Base-by-base conservation (phyloP, 1,140 invertebrate species). In the Coptotermes formosanus region DNA sequence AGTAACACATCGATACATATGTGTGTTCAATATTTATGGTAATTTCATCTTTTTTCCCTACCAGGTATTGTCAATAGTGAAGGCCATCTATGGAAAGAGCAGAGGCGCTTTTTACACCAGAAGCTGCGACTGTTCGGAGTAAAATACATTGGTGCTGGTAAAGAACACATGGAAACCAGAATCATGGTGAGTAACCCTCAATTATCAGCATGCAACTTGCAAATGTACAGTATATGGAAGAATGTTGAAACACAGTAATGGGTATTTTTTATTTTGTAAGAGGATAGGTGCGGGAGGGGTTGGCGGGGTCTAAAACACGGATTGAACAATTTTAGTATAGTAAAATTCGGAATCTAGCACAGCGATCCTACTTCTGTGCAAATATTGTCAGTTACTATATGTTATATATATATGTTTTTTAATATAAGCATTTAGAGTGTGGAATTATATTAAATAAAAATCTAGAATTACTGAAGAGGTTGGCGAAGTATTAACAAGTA, bases 51-150 rank as follows among this genome's bases (percentile, higher is more conserved):
- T 55, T 1, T 82, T 43, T 9, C 59, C 25, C 25, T 91, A 93
- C 44, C 92, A 98, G 98, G 98, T 88, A 95, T 98, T 87, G 94
- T 98, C 88, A 98, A 98, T 90, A 96, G 96, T 86, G 96, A 97
- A 87, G 98, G 98, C 84, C 94, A 95, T 86, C 91, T 98, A 88
- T 99, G 98, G 98, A 97, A 97, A 90, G 96, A 97, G 88, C 97
- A 99, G 90, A 92, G 98, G 85, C 94, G 95, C 87, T 99, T 99
- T 92, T 92, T 99, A 23, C 96, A 99, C 88, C 95, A 97, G 87
- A 95, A 97, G 86, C 92, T 99, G 4, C 92, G 97, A 52, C 94
- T 96, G 88, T 97, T 99, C 88, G 98, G 98, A 21, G 97, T 98
- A 95, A 97, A 96, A 86, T 95, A 95, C 89, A 93, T 95, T 90